phyloP scores from a whole-genome alignment of 2,888 invertebrate species.

The Parochlus steinenii region DNA sequence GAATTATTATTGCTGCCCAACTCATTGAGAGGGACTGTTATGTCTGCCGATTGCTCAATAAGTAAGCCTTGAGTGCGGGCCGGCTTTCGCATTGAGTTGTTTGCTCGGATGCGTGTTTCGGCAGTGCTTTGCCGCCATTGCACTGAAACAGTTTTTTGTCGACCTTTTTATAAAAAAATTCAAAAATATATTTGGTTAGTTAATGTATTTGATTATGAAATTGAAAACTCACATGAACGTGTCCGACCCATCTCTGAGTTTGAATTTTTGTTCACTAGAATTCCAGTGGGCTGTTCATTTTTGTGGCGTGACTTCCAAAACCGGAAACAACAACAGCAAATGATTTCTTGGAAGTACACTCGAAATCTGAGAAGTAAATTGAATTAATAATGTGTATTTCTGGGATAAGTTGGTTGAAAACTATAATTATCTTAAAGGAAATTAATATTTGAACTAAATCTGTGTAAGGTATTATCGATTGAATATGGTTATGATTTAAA shows the following conservation, averaged over 20 bases:
- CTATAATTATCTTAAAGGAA: neutral
- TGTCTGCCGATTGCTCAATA: constrained; percentile 1
- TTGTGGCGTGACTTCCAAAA: constrained; percentile 14
- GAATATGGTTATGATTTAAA: neutral
- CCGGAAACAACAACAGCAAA: constrained; percentile 40
- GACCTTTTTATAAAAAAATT: constrained; percentile 17
- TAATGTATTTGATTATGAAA: neutral
- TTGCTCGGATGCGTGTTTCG: constrained; percentile 20
- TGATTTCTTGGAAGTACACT: constrained; percentile 50
- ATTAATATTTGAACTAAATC: neutral
- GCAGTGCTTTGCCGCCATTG: constrained; percentile 20
- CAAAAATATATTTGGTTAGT: neutral
- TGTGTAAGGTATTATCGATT: neutral
- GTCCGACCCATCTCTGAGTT: constrained; percentile 11
- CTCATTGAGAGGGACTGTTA: neutral
- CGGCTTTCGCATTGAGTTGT: neutral
- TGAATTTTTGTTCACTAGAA: constrained; percentile 11
- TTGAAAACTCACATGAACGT: constrained; percentile 11
- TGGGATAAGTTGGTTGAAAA: too few relatives aligned
- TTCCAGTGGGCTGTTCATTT: constrained; percentile 6
- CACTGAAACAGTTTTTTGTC: constrained; percentile 19
- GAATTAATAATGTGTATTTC: too few relatives aligned
- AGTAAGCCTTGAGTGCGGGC: neutral
- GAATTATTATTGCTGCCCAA: neutral
- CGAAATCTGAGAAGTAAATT: constrained; percentile 38